Evolutionary conservation across 1,140 invertebrate species (phyloP).

Genomic region (Eupristina koningsbergeri): DNA sequence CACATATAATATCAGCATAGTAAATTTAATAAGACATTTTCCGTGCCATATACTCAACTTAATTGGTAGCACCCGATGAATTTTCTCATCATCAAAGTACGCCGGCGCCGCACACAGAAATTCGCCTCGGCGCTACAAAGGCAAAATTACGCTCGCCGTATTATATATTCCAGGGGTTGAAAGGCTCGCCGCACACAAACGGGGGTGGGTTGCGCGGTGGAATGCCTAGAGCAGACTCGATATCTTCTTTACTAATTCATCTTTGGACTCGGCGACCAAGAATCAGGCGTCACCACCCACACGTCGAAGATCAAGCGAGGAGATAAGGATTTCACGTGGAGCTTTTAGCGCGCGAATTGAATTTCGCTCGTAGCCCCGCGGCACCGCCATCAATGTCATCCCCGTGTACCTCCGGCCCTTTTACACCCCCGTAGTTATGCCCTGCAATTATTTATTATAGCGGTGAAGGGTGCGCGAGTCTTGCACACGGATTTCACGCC

Average conservation of each 20-base stretch:
- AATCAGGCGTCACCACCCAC: constrained; percentile 46
- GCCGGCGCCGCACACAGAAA: background rate
- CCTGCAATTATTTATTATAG: constrained; percentile 45
- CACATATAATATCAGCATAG: background rate
- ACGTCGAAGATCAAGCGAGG: constrained; percentile 23
- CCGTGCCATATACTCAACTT: constrained; percentile 48
- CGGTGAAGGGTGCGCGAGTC: background rate
- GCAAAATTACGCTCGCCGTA: constrained; percentile 23
- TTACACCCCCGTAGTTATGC: background rate
- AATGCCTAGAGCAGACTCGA: constrained; percentile 69
- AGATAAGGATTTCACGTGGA: constrained; percentile 27
- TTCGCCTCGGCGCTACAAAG: constrained; percentile 42
- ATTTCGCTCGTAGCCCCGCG: constrained; percentile 19
- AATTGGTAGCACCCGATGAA: constrained; percentile 51
- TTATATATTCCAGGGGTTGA: constrained; percentile 31
- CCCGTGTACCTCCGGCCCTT: background rate
- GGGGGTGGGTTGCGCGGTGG: constrained; percentile 37
- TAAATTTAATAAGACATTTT: constrained; percentile 20
- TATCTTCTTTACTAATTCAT: constrained; percentile 73
- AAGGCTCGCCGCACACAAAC: constrained; percentile 9
- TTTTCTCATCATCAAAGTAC: constrained; percentile 48
- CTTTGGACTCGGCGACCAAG: constrained; percentile 65
- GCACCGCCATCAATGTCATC: background rate
- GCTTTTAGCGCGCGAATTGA: constrained; percentile 49
- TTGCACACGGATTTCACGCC: background rate